A percentile compares a stretch with the other conserved stretches of the same genome.
Evolutionary conservation across 2,113 vertebrate species (phyloP).

Genomic region (Brachyhypopomus gauderio): DNA sequence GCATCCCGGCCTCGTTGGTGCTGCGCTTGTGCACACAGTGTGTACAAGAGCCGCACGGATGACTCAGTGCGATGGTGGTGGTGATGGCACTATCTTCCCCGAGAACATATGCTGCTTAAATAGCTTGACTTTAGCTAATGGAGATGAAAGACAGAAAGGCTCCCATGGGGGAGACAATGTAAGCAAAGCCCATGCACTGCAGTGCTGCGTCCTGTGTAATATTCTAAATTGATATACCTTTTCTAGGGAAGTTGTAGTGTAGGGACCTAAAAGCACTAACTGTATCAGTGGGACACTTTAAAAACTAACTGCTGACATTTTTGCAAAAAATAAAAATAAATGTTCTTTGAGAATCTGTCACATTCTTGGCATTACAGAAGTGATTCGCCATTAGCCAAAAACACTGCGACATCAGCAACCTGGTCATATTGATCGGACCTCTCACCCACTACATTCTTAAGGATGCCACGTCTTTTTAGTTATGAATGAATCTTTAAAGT

Average conservation of each 20-base stretch:
- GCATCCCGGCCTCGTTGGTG: conserved; percentile 37
- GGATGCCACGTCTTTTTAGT: conserved; percentile 28
- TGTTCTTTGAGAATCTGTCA: neutral
- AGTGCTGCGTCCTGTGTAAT: neutral
- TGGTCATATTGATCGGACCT: conserved; percentile 37
- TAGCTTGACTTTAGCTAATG: neutral
- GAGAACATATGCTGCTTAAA: neutral
- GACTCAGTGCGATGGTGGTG: conserved; percentile 12
- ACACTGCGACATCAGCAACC: neutral
- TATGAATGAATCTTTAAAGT: conserved; percentile 29
- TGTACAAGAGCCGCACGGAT: conserved; percentile 17
- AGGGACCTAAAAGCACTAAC: neutral
- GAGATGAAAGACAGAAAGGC: conserved; percentile 7
- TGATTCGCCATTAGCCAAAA: conserved; percentile 24
- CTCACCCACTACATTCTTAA: conserved; percentile 24
- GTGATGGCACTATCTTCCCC: conserved; percentile 4
- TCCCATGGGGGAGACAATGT: neutral
- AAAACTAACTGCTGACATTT: neutral
- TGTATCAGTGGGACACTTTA: neutral
- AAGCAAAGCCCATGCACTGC: neutral
- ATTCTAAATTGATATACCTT: neutral
- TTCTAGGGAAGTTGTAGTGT: neutral
- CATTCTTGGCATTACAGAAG: neutral
- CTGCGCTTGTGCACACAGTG: conserved; percentile 28
- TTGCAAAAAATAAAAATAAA: neutral